phyloP scores from a whole-genome alignment of 2,797 vertebrate genomes.

The Gallinago stenura region DNA sequence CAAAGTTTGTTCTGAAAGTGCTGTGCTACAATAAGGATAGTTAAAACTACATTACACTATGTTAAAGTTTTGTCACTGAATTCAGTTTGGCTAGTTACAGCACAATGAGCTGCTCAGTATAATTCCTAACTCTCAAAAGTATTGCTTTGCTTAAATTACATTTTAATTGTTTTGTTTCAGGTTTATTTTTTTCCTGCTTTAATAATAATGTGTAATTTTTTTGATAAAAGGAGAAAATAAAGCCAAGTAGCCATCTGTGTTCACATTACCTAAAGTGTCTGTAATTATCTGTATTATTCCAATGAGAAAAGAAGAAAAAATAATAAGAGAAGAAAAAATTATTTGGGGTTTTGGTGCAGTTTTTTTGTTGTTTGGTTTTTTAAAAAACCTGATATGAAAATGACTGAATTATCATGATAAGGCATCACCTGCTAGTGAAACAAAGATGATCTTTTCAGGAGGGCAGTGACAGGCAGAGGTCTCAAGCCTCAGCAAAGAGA shows the following conservation, averaged over 20 bases:
- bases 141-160: neutral
- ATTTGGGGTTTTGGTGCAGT: neutral
- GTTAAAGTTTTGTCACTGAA: neutral
- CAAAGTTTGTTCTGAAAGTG: neutral
- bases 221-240: neutral
- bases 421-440: neutral
- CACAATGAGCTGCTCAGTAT: neutral
- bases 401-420: neutral
- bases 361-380: neutral
- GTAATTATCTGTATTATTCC: conserved; percentile 7
- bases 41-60: neutral
- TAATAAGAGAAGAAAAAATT: neutral
- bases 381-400: neutral
- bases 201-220: neutral
- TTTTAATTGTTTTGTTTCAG: neutral
- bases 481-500: neutral
- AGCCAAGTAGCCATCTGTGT: neutral
- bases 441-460: neutral
- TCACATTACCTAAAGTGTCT: neutral
- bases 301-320: conserved; percentile 20
- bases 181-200: neutral
- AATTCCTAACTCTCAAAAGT: neutral
- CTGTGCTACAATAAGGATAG: neutral
- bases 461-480: neutral
- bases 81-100: neutral